These are phyloP conservation scores for Melieria omissa DNA, from an alignment of 2,888 invertebrate genomes.

Conservation along the genomic window DNA sequence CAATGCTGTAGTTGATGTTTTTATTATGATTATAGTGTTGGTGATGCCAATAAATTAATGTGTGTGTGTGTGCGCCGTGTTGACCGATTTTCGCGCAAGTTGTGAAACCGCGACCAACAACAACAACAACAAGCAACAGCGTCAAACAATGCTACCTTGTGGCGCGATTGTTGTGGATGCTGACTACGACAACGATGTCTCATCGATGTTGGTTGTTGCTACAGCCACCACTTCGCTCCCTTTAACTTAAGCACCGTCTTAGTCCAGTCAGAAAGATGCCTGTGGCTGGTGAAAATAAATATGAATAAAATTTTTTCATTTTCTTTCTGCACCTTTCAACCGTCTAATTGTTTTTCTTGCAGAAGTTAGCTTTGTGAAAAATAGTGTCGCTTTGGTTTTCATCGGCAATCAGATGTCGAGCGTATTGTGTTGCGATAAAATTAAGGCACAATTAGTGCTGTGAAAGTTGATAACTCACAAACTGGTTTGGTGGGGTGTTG, in stretches of 20 bases:
- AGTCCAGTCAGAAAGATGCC: too few species aligned
- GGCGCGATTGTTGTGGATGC: neutral
- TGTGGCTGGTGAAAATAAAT: too few species aligned
- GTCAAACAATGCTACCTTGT: neutral
- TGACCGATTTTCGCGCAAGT: slow-evolving; percentile 22
- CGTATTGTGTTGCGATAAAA: neutral
- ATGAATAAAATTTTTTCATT: too few species aligned
- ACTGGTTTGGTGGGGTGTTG: neutral
- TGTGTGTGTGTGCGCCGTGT: slow-evolving; percentile 7
- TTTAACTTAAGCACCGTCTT: neutral
- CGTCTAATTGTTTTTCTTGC: neutral
- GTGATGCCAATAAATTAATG: slow-evolving; percentile 10
- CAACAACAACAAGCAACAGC: slow-evolving; percentile 9
- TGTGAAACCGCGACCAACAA: slow-evolving; percentile 18
- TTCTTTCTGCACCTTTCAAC: neutral
- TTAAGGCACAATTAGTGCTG: slow-evolving; percentile 1
- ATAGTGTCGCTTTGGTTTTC: neutral
- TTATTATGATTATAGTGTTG: slow-evolving; percentile 14
- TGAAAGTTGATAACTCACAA: slow-evolving; percentile 2
- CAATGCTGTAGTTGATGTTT: neutral
- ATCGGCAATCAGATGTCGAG: neutral
- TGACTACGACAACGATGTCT: slow-evolving; percentile 13
- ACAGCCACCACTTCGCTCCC: neutral
- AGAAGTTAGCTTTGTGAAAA: neutral
- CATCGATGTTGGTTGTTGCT: neutral